Percentiles rank a stretch among this genome's conserved stretches.
Conservation (phyloP, 2,797 vertebrate genomes). For the Potorous gilbertii region DNA sequence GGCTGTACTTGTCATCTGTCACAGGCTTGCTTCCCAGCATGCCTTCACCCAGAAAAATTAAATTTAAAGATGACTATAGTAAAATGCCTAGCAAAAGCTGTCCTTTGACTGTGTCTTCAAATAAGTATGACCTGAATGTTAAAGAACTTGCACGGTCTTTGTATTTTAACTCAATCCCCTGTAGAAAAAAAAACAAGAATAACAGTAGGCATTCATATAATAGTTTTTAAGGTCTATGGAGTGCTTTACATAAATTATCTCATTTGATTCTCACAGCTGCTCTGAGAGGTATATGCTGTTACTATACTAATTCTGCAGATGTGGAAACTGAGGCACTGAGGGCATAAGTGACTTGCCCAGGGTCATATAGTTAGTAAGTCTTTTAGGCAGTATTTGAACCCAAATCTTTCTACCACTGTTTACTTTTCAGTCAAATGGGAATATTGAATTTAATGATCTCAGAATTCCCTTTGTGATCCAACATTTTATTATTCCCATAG, state of each 20-base stretch:
- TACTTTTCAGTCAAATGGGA: too few species aligned
- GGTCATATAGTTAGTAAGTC: background rate
- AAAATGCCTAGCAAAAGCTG: constrained; percentile 43
- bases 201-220: background rate
- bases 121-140: background rate
- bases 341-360: background rate
- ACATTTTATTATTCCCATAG: background rate
- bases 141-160: background rate
- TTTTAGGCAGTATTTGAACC: background rate
- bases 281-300: background rate
- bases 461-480: background rate
- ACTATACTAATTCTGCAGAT: background rate
- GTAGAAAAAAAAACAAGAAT: background rate
- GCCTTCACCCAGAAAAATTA: constrained; percentile 50
- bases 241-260: background rate
- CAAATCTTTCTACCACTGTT: too few species aligned
- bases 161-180: background rate
- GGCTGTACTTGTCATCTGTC: background rate
- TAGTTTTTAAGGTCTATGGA: background rate
- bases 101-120: constrained; percentile 17
- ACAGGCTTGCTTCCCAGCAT: background rate
- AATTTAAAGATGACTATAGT: constrained; percentile 21
- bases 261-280: background rate
- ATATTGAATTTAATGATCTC: background rate
- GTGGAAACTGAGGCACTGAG: background rate